These are phyloP conservation scores for Limnothrissa miodon DNA, from an alignment of 2,113 vertebrate genomes.

Conservation along the genomic window DNA sequence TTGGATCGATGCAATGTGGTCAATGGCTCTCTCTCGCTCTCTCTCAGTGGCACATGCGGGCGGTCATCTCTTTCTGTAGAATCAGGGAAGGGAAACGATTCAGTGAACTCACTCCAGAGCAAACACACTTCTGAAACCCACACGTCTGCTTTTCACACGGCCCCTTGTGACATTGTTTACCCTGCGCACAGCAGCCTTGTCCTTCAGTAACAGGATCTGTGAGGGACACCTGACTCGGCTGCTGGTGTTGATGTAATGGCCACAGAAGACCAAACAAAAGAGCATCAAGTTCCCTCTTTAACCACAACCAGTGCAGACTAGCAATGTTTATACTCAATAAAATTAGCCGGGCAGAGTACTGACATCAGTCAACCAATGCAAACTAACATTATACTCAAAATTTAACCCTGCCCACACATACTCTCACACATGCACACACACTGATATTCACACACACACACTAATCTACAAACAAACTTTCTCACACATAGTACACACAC, in stretches of 20 bases:
- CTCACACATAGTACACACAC: neutral
- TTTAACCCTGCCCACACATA: neutral
- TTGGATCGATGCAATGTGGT: slow-evolving; percentile 29
- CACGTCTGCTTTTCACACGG: neutral
- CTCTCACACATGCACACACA: neutral
- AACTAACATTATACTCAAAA: neutral
- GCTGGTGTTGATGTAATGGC: neutral
- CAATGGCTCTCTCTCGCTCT: slow-evolving; percentile 48
- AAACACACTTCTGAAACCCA: neutral
- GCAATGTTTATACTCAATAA: neutral
- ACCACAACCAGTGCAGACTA: neutral
- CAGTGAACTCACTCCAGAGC: neutral
- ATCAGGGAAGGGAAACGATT: slow-evolving; percentile 30
- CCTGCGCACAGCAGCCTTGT: neutral
- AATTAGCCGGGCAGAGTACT: too few relatives aligned
- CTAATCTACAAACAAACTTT: neutral
- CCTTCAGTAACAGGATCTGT: neutral
- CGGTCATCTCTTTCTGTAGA: slow-evolving; percentile 94
- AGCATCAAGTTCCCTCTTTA: neutral
- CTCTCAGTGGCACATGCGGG: slow-evolving; percentile 90
- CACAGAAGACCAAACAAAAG: neutral
- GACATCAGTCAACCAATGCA: slow-evolving; percentile 1
- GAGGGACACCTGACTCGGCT: neutral
- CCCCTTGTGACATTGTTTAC: slow-evolving; percentile 5
- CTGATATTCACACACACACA: neutral